Base-by-base conservation (phyloP, 2,113 vertebrate genomes). In the Thermophis baileyi region DNA sequence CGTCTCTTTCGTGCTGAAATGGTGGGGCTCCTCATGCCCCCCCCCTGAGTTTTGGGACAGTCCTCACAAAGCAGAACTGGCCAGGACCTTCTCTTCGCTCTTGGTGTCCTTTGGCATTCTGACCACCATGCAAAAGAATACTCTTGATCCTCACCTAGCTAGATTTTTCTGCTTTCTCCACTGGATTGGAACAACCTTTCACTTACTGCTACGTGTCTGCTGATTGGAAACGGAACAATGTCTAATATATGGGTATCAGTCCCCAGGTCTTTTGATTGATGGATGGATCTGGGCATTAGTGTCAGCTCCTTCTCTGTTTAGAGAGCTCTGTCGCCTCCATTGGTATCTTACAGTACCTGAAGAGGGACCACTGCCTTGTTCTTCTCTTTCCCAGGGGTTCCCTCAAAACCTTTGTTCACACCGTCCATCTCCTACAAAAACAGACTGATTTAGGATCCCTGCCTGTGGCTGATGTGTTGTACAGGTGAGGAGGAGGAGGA, bases 321-420 rank as follows among this genome's bases (percentile, higher is more conserved):
- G 53, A 63, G 5, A 9, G 11, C 14, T 1, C 3, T 47, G 14
- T 40, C 49, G 7, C 63, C 49, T 86, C 46, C 22, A 27, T 55
- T 46, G 63, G 89, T 93, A 54, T 87, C 91, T 90, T 94, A 49
- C 95, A 12, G 27, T n/a, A 49, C 85, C 30, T 30, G n/a, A 87
- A 7, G 25, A 94, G 93, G 95, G 93, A 95, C 87, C 88, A 94
- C 95, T 93, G 92, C 94, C 95, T 95, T 96, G 74, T 95, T 35
- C 96, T 96, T 96, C 96, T 95, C 95, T 93, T 97, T 96, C 97
- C 94, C 96, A 99, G 99, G 98, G 99, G 99, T 90, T 99, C 99
- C 85, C 96, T 99, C 97, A 99, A 99, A 98, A 99, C 99, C 90
- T 99, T 99, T 97, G 99, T 99, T 95, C 99, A 99, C 96, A 99